These are phyloP conservation scores for Podarcis raffonei DNA, from an alignment of 2,113 vertebrate species.

Conservation along the genomic window DNA sequence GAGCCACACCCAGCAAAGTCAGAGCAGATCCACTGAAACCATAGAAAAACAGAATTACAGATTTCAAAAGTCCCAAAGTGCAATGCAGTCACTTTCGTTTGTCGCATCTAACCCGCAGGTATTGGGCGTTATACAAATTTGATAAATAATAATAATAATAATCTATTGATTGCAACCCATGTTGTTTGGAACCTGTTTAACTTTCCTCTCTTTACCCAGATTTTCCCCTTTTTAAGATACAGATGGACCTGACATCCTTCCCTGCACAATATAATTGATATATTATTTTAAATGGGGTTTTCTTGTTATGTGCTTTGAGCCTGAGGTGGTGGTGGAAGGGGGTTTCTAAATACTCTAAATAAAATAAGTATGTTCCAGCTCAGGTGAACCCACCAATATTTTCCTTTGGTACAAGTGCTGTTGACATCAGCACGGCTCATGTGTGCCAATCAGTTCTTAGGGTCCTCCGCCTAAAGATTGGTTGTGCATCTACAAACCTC, in stretches of 20 bases:
- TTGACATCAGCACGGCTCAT: background rate
- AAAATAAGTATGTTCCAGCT: background rate
- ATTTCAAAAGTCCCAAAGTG: too few relatives aligned
- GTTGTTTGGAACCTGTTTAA: rapidly evolving
- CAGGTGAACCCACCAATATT: background rate
- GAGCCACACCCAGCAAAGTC: too few relatives aligned
- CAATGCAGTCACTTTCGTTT: too few relatives aligned
- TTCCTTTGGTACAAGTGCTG: background rate
- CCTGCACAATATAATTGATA: background rate
- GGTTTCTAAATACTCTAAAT: background rate
- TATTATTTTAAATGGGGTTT: background rate
- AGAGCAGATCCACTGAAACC: too few relatives aligned
- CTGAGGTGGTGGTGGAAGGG: background rate
- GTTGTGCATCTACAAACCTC: background rate
- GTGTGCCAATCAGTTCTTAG: background rate
- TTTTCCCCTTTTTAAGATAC: background rate
- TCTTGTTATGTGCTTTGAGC: background rate
- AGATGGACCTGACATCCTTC: background rate
- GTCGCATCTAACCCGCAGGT: too few relatives aligned
- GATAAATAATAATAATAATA: too few relatives aligned
- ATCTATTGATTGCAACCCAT: too few relatives aligned
- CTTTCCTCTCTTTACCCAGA: background rate
- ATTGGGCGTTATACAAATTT: too few relatives aligned
- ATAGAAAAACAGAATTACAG: too few relatives aligned
- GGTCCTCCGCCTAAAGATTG: background rate